phyloP scores from a whole-genome alignment of 2,797 vertebrate species.

The Tapirus indicus region DNA sequence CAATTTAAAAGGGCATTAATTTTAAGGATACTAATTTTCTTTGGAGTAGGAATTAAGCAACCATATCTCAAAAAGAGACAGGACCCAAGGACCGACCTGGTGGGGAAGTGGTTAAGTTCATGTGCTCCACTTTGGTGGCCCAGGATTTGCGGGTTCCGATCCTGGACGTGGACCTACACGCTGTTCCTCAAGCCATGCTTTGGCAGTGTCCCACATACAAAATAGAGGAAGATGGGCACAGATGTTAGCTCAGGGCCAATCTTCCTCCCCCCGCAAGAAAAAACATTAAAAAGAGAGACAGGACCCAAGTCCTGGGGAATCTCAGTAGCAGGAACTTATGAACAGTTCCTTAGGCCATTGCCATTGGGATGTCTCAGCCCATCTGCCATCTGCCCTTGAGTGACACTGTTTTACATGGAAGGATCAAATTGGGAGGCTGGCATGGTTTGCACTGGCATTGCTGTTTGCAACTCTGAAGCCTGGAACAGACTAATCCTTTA shows the following conservation, averaged over 20 bases:
- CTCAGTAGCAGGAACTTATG: not conserved
- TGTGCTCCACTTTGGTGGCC: too few species aligned
- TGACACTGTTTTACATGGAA: not conserved
- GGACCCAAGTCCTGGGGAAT: not conserved
- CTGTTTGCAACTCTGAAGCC: not conserved
- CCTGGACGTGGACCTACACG: too few species aligned
- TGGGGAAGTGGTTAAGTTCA: too few species aligned
- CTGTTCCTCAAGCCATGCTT: too few species aligned
- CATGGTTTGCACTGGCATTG: not conserved
- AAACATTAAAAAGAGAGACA: not conserved
- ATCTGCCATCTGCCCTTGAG: not conserved
- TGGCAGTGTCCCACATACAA: too few species aligned
- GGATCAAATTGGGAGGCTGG: not conserved
- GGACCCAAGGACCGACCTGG: not conserved
- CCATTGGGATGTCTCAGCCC: not conserved
- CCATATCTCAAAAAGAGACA: not conserved
- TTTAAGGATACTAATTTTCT: slow-evolving; percentile 7
- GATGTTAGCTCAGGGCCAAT: too few species aligned
- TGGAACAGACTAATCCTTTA: not conserved
- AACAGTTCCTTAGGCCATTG: not conserved
- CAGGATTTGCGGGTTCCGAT: too few species aligned
- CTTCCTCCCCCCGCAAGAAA: too few species aligned
- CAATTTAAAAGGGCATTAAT: not conserved
- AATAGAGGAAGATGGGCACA: too few species aligned
- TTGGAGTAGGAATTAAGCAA: not conserved